Evolutionary conservation across 2,797 vertebrate species (phyloP).

Genomic region (Chaenodraco wilsoni): DNA sequence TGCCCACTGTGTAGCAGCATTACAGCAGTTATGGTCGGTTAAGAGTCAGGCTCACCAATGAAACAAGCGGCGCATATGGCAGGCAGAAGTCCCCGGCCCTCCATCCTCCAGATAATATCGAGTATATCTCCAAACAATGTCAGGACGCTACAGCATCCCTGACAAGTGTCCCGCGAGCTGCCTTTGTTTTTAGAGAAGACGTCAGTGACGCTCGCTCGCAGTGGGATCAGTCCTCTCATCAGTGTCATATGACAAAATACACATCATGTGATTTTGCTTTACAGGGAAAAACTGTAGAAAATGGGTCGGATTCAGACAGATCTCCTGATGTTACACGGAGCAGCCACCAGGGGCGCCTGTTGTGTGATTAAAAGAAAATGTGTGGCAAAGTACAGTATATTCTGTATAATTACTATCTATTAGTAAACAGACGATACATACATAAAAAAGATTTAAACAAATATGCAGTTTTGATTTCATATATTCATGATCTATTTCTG

Average conservation of each 20-base stretch:
- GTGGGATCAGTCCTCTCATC: slow-evolving; percentile 59
- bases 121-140: slow-evolving; percentile 34
- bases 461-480: too few species aligned
- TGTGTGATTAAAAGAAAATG: background rate
- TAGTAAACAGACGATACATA: background rate
- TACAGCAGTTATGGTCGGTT: background rate
- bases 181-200: slow-evolving; percentile 52
- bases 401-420: background rate
- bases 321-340: slow-evolving; percentile 12
- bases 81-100: slow-evolving; percentile 56
- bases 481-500: background rate
- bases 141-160: slow-evolving; percentile 54
- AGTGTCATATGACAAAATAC: slow-evolving; percentile 81
- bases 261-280: slow-evolving; percentile 83
- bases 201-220: slow-evolving; percentile 7
- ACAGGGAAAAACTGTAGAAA: slow-evolving; percentile 43
- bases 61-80: slow-evolving; percentile 68
- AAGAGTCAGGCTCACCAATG: slow-evolving; percentile 67
- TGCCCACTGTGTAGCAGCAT: background rate
- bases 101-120: slow-evolving; percentile 68
- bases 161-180: slow-evolving; percentile 35
- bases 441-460: too few species aligned
- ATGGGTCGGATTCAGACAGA: slow-evolving; percentile 27
- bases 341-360: slow-evolving; percentile 45
- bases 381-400: background rate